These are phyloP conservation scores for Astropecten irregularis DNA, from an alignment of 53 echinoderm and acorn worm species.

Conservation along the genomic window DNA sequence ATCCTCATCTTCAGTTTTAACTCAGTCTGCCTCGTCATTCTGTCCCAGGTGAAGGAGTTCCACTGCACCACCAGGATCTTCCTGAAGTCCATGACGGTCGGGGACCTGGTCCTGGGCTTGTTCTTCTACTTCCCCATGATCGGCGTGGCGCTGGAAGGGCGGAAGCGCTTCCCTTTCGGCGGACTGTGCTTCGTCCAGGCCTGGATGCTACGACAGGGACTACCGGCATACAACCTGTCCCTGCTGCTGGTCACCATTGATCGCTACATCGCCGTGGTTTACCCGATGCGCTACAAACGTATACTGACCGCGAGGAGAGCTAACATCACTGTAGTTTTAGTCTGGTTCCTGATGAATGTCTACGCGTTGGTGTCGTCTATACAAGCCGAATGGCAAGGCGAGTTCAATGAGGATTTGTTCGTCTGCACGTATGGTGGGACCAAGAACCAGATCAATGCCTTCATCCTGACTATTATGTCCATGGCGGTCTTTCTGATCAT, in stretches of 20 bases:
- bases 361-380: slow-evolving; percentile 17
- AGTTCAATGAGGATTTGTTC: neutral
- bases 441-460: neutral
- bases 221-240: slow-evolving; percentile 11
- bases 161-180: neutral
- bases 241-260: slow-evolving; percentile 30
- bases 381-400: neutral
- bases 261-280: slow-evolving; percentile 30
- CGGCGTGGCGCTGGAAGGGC: neutral
- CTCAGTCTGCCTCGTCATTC: slow-evolving; percentile 16
- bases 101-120: slow-evolving; percentile 26
- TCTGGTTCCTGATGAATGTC: slow-evolving; percentile 19
- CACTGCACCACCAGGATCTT: slow-evolving; percentile 38
- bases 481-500: slow-evolving; percentile 3
- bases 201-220: slow-evolving; percentile 30
- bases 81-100: slow-evolving; percentile 31
- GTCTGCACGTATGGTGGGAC: neutral
- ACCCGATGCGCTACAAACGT: slow-evolving; percentile 2
- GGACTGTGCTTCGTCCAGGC: slow-evolving; percentile 23
- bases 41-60: slow-evolving; percentile 24
- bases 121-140: slow-evolving; percentile 37
- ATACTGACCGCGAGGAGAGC: slow-evolving; percentile 2
- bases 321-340: neutral
- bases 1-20: slow-evolving; percentile 6
- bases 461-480: slow-evolving; percentile 5